Evolutionary conservation across 2,888 invertebrate species (phyloP).

Genomic region (Acanthosepion esculentum): DNA sequence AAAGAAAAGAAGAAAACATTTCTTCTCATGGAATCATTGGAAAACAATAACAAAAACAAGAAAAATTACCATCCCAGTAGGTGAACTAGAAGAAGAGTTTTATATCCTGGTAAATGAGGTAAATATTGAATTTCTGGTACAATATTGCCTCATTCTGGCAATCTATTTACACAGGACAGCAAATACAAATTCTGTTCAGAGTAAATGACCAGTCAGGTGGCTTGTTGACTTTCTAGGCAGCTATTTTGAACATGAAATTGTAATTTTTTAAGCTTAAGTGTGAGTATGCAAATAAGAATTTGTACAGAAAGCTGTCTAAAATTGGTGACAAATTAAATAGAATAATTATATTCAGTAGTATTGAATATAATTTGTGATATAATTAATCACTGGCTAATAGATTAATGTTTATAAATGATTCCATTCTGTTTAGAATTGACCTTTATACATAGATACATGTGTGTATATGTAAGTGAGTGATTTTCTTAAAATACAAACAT

Average conservation of each 20-base stretch:
- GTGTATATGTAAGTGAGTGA: too few species aligned
- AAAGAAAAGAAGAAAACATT: not conserved
- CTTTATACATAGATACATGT: too few species aligned
- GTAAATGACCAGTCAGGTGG: not conserved
- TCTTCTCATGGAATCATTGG: not conserved
- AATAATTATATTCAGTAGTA: not conserved
- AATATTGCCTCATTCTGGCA: not conserved
- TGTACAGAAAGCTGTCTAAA: not conserved
- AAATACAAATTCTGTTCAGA: slow-evolving; percentile 18
- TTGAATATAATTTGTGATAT: not conserved
- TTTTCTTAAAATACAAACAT: too few species aligned
- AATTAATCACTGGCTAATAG: not conserved
- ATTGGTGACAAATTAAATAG: not conserved
- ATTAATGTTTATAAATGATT: not conserved
- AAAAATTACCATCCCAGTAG: not conserved
- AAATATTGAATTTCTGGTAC: not conserved
- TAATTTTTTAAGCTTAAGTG: not conserved
- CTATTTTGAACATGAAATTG: not conserved
- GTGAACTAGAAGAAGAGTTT: not conserved
- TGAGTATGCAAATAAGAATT: not conserved
- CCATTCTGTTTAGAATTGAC: not conserved
- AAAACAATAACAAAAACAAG: too few species aligned
- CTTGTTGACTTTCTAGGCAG: not conserved
- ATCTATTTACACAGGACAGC: not conserved
- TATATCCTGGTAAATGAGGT: not conserved